Conservation (phyloP, 2,797 vertebrate species). For the Poecilia picta region DNA sequence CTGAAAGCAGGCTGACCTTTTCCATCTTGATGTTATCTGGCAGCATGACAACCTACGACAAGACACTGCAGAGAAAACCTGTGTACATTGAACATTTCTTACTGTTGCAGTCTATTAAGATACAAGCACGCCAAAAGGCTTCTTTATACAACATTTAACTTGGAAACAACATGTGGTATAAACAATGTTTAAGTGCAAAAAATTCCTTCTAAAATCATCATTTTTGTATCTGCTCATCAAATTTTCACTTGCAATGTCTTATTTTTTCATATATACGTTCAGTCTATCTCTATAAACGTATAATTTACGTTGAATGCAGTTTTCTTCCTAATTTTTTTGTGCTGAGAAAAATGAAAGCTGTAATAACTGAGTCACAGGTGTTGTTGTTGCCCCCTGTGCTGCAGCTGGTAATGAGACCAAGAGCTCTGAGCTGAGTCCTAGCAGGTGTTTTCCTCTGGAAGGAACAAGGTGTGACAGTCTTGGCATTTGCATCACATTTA, state of each 20-base stretch:
- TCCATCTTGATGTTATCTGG: neutral
- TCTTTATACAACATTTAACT: neutral
- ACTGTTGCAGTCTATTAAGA: constrained; percentile 6
- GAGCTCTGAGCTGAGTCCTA: constrained; percentile 7
- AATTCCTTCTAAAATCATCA: neutral
- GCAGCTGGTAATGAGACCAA: constrained; percentile 6
- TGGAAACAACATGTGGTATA: neutral
- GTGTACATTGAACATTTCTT: neutral
- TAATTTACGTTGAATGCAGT: neutral
- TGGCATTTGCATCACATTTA: constrained; percentile 63
- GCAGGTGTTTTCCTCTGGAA: constrained; percentile 6
- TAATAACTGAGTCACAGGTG: neutral
- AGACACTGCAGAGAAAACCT: constrained; percentile 5
- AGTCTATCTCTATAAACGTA: neutral
- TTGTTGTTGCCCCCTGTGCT: neutral
- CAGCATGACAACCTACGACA: constrained; percentile 18
- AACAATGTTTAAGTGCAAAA: neutral
- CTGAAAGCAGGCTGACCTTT: constrained; percentile 36
- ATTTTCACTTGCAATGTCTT: neutral
- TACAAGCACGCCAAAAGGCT: neutral
- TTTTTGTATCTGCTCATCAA: neutral
- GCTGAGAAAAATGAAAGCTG: neutral
- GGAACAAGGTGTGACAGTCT: constrained; percentile 33
- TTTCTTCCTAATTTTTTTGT: neutral
- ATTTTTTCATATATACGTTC: neutral